Base-by-base conservation (phyloP, 1,140 invertebrate genomes). In the Gonatopus flavifemur region DNA sequence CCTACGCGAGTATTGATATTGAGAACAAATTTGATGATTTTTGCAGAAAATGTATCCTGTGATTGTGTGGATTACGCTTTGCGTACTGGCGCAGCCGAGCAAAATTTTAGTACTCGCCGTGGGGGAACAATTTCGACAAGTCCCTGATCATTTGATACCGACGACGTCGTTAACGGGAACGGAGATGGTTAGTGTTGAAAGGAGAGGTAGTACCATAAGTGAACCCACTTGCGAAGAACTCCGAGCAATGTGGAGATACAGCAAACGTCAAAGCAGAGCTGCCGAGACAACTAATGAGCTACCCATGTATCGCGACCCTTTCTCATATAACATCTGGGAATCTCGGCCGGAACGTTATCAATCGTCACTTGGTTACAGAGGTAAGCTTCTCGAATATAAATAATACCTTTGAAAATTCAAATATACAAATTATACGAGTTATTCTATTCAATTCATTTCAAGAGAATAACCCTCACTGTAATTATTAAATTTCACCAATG, bases 191-290 rank as follows among this genome's bases (percentile, higher is more conserved):
- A n/a, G n/a, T n/a, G n/a, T n/a, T n/a, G n/a, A n/a, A n/a, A 25
- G 55, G 41, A n/a, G n/a, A n/a, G n/a, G n/a, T n/a, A n/a, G n/a
- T n/a, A n/a, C n/a, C 39, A 67, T 70, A 49, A 65, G 67, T 12
- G 92, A 94, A 63, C 92, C 92, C 0, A 87, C 83, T 20, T 94
- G 92, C 70, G 90, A 93, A 45, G 88, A 93, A 72, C 80, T 94
- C 22, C 85, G 90, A 39, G 88, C 88, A 3, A 93, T 94, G 91
- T 94, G 91, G 92, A 85, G 90, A 68, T 91, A 92, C 76, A 93
- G 89, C 15, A 91, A 91, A 70, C 77, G 91, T 44, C 91, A 94
- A 76, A 89, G 88, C n/a, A 81, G 91, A 37, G 88, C 90, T 5
- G 87, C 89, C 2, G 89, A 92, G 74, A 85, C 88, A 30, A 91